A percentile compares a stretch with the other conserved stretches of the same genome.
These are phyloP conservation scores for Cyprinodon brontotheroides DNA, from an alignment of 2,113 vertebrate genomes.

Conservation along the genomic window DNA sequence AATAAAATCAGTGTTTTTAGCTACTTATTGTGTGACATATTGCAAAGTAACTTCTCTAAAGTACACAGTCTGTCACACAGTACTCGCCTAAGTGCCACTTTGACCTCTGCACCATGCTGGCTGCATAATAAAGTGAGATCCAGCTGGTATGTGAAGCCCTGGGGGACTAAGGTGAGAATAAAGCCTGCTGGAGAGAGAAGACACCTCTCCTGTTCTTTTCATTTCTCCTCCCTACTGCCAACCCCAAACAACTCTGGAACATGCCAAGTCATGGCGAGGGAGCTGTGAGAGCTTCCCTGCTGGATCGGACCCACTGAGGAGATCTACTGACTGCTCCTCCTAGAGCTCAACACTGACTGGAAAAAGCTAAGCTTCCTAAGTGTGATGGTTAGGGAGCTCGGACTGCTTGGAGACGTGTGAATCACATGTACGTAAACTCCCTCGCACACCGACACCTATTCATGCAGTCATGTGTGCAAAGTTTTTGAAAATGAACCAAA, in stretches of 20 bases:
- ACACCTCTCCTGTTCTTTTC: not conserved
- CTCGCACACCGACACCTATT: conserved; percentile 16
- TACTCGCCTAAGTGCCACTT: conserved; percentile 21
- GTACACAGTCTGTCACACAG: conserved; percentile 34
- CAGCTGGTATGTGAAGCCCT: conserved; percentile 68
- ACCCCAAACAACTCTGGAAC: conserved; percentile 19
- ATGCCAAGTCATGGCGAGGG: conserved; percentile 54
- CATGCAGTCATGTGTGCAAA: conserved; percentile 11
- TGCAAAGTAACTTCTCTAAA: conserved; percentile 33
- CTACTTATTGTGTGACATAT: conserved; percentile 5
- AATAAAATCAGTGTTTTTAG: not conserved
- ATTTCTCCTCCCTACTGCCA: conserved; percentile 11
- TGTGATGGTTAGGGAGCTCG: conserved; percentile 18
- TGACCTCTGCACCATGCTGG: conserved; percentile 59
- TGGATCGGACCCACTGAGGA: conserved; percentile 36
- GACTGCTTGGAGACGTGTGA: conserved; percentile 37
- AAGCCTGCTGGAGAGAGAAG: conserved; percentile 49
- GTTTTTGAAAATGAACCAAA: not conserved
- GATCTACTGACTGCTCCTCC: conserved; percentile 2
- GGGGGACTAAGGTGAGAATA: conserved; percentile 66
- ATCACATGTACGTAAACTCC: conserved; percentile 31
- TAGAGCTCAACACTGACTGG: conserved; percentile 7
- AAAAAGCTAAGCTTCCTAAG: conserved; percentile 38
- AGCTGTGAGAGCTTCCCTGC: conserved; percentile 40
- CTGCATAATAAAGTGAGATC: conserved; percentile 66